Percentiles rank a stretch among this genome's conserved stretches.
These are phyloP conservation scores for Paelopatides confundens DNA, from an alignment of 53 echinoderm and acorn worm genomes.

Conservation along the genomic window DNA sequence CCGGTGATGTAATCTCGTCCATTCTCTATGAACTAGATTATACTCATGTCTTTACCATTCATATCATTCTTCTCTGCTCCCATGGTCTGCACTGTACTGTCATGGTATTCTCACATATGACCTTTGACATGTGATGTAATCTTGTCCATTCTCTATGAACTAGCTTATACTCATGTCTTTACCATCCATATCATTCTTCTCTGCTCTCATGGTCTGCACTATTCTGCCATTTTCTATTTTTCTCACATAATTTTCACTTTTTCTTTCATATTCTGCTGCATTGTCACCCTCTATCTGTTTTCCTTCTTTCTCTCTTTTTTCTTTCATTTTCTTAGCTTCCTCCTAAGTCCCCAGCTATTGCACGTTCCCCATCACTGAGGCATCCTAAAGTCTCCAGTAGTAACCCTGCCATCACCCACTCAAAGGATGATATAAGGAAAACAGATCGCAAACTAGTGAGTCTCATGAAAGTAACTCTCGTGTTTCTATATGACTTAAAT, in stretches of 20 bases:
- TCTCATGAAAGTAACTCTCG: not conserved
- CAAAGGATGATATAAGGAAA: not conserved
- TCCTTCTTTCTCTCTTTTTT: not conserved
- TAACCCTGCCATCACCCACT: not conserved
- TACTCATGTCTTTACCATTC: not conserved
- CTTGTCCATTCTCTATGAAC: no score
- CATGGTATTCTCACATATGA: no score
- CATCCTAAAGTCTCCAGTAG: not conserved
- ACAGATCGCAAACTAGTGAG: not conserved
- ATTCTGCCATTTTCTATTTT: no score
- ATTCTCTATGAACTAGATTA: no score
- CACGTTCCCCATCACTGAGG: constrained; percentile 8
- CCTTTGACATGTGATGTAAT: no score
- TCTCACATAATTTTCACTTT: no score
- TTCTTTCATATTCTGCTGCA: no score
- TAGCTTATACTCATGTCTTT: no score
- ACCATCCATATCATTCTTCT: not conserved
- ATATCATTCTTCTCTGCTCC: not conserved
- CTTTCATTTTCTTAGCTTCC: not conserved
- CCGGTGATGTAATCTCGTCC: no score
- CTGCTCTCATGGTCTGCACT: no score
- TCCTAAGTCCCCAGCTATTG: constrained; percentile 38
- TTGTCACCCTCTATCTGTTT: not conserved
- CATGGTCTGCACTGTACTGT: no score
- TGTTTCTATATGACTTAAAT: no score